Evolutionary conservation across 2,888 invertebrate species (phyloP), one percentile per base, ranked within the genome.

Genomic region (Blastobasis adustella): DNA sequence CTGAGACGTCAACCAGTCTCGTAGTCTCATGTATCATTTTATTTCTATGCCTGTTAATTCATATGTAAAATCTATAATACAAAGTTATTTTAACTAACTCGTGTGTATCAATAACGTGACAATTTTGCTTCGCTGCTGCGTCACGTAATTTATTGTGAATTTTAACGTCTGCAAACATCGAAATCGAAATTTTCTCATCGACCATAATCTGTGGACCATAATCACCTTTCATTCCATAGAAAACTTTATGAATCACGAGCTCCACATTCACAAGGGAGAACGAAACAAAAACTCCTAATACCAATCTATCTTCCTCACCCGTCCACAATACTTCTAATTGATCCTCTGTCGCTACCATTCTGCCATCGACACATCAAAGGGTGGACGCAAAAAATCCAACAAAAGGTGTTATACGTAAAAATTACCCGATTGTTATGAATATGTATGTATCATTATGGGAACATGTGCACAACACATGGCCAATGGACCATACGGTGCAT

Each of bases 401-500:
- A 81, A 81, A 78, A 75, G 76, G 73, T 70, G 70, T 68, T 73
- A 70, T 71, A 67, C 69, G 71, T 71, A 67, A 70, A 68, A 79
- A 79, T 78, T 79, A 73, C 71, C 69, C 69, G 73, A 75, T 75
- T 73, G 71, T 76, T 79, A 79, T 73, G 71, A 76, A 73, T 74
- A 77, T 77, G 73, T 74, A 77, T 68, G 68, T 71, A 71, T 72
- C 66, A 77, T 75, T 75, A 74, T 67, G 59, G 54, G 50, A 73
- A 62, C 82, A 83, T 83, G 72, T 82, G 83, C 67, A 63, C 79
- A 68, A 75, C 83, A 83, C 80, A 82, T 82, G 83, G 74, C 58
- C 75, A 67, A 72, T 77, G 76, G 73, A 74, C 65, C 82, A 78
- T 77, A 78, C 62, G 79, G 81, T 62, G 48, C 56, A 76, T 79